Percentiles rank a stretch among this genome's conserved stretches.
phyloP scores from a whole-genome alignment of 2,888 invertebrate genomes.

The Thera britannica region DNA sequence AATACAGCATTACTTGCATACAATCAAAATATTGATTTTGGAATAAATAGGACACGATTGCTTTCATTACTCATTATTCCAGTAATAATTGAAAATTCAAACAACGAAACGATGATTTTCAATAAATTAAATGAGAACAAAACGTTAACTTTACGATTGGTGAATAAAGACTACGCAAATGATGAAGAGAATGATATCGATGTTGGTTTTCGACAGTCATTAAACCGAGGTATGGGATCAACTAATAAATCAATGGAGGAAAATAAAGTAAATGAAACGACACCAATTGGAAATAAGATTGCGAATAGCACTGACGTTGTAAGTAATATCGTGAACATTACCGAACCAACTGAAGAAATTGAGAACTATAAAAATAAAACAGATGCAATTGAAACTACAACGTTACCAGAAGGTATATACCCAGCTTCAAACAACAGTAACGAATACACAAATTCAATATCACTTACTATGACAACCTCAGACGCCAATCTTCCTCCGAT shows the following conservation, averaged over 20 bases:
- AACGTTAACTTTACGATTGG: slow-evolving; percentile 3
- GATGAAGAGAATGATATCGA: slow-evolving; percentile 46
- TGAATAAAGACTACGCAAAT: slow-evolving; percentile 10
- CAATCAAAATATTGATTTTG: slow-evolving; percentile 19
- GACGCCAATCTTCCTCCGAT: slow-evolving; percentile 37
- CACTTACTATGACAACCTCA: slow-evolving; percentile 35
- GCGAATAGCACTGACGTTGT: slow-evolving; percentile 18
- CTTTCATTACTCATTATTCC: slow-evolving; percentile 36
- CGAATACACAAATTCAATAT: slow-evolving; percentile 24
- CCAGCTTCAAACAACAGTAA: slow-evolving; percentile 31
- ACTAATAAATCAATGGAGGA: slow-evolving; percentile 20
- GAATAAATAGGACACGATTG: slow-evolving; percentile 27
- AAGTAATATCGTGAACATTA: slow-evolving; percentile 12
- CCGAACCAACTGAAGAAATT: slow-evolving; percentile 22
- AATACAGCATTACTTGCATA: slow-evolving; percentile 33
- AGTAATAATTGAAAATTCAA: slow-evolving; percentile 25
- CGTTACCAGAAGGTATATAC: slow-evolving; percentile 23
- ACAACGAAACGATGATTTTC: background rate
- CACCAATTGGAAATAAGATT: slow-evolving; percentile 11
- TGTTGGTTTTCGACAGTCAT: slow-evolving; percentile 46
- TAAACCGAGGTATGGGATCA: slow-evolving; percentile 43
- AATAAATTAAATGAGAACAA: slow-evolving; percentile 7
- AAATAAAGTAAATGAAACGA: slow-evolving; percentile 1
- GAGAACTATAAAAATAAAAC: slow-evolving; percentile 11
- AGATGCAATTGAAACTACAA: slow-evolving; percentile 18